These are phyloP conservation scores for Astatoreochromis straeleni DNA, from an alignment of 2,113 vertebrate species.

Conservation along the genomic window DNA sequence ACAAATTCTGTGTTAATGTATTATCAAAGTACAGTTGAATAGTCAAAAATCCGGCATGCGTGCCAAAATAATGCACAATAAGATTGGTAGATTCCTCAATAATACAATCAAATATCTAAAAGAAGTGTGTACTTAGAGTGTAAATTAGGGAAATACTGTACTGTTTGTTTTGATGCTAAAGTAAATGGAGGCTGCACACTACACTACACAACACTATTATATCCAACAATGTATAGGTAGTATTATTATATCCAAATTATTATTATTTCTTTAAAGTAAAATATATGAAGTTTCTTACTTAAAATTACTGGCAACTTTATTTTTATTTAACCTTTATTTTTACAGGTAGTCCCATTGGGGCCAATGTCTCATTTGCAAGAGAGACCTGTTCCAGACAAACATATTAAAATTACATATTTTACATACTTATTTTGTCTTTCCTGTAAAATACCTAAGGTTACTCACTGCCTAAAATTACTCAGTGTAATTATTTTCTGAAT, in stretches of 20 bases:
- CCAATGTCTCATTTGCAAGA: not conserved
- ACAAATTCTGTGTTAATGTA: not conserved
- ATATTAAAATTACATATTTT: not conserved
- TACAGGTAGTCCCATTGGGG: not conserved
- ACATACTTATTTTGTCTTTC: not conserved
- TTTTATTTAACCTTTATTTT: not conserved
- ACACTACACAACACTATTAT: not conserved
- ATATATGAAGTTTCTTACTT: not conserved
- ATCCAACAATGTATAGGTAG: too few species aligned
- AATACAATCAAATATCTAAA: not conserved
- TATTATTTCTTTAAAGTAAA: not conserved
- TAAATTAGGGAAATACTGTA: not conserved
- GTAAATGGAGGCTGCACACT: not conserved
- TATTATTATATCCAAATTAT: not conserved
- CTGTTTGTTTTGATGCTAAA: not conserved
- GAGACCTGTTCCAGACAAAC: not conserved
- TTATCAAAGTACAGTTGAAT: not conserved
- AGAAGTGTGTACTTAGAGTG: not conserved
- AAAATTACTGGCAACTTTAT: not conserved
- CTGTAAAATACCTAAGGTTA: not conserved
- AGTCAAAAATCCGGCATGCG: not conserved
- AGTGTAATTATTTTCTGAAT: not conserved
- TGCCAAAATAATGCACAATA: not conserved
- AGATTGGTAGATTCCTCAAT: not conserved
- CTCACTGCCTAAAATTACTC: not conserved